Evolutionary conservation across 2,888 invertebrate genomes (phyloP), one percentile per base, ranked within the genome.

Genomic region (Ectemnius continuus): DNA sequence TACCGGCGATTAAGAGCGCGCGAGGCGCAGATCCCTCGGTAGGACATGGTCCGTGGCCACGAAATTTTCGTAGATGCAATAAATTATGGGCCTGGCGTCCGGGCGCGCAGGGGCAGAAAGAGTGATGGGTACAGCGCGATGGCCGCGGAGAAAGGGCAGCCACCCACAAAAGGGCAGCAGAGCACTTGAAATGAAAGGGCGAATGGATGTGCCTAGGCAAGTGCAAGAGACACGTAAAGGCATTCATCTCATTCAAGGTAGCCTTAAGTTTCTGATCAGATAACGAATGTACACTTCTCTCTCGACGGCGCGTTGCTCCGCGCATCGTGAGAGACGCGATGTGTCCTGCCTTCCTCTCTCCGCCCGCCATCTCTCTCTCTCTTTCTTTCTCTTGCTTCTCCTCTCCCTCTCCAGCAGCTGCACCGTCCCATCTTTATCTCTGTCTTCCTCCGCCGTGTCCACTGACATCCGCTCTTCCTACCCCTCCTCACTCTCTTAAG

Each of bases 241-340:
- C 89, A 90, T 90, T 90, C 89, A 89, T 90, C 89, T 90, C 89
- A 88, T 89, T 89, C 89, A 89, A 89, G 88, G 88, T 86, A 88
- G 87, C 87, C 86, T 88, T 88, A 88, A 88, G 86, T 86, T 86
- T 89, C 88, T 85, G 89, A 89, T 89, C 89, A 89, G 89, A 89
- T 89, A 89, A 88, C 89, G 87, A 87, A 89, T 87, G 88, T 89
- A 89, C 86, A 88, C 89, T 88, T 84, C 82, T 86, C 85, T 84
- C 84, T 83, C 80, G 73, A 73, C 71, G 71, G 73, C 61, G 62
- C 52, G 68, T 70, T 74, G 74, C 71, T 69, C 76, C 61, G 62
- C 52, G 68, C 77, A 66, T 73, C 73, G 57, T 61, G n/a, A 67
- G 68, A 73, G 8, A 67, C 69, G 71, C 70, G 63, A 71, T 69